phyloP scores from a whole-genome alignment of 2,888 invertebrate species.

The Lobophora halterata region DNA sequence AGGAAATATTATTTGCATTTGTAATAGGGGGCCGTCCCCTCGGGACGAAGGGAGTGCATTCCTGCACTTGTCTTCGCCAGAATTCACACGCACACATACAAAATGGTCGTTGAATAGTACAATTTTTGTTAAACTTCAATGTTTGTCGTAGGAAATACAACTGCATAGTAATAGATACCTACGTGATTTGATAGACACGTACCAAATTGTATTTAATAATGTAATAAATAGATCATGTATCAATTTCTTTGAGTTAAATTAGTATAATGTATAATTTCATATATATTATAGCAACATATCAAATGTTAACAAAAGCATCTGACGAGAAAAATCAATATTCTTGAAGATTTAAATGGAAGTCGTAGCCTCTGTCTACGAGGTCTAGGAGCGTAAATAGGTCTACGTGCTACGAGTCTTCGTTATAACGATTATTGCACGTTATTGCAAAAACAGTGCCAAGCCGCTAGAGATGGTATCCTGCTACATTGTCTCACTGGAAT shows the following conservation, averaged over 20 bases:
- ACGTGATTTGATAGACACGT: no score
- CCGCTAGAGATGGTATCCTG: constrained; percentile 17
- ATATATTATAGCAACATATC: background rate
- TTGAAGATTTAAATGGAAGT: background rate
- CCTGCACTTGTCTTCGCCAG: constrained; percentile 59
- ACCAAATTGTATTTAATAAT: no score
- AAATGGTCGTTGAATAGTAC: no score
- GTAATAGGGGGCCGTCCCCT: constrained; percentile 47
- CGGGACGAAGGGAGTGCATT: constrained; percentile 58
- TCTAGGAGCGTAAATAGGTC: constrained; percentile 9
- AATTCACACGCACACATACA: constrained; percentile 30
- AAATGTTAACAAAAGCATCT: no score
- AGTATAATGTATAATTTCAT: no score
- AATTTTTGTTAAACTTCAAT: no score
- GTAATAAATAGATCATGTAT: no score
- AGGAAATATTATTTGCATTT: constrained; percentile 78
- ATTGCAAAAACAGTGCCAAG: constrained; percentile 17
- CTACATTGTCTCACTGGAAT: constrained; percentile 12
- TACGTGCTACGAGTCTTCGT: constrained; percentile 16
- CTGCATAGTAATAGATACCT: no score
- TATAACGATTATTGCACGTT: no score
- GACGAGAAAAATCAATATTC: background rate
- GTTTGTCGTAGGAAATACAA: no score
- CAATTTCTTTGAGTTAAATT: no score
- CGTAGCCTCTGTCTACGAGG: constrained; percentile 16